These are phyloP conservation scores for Diplogasteroides magnus DNA, from an alignment of 1,140 invertebrate species.

Conservation along the genomic window DNA sequence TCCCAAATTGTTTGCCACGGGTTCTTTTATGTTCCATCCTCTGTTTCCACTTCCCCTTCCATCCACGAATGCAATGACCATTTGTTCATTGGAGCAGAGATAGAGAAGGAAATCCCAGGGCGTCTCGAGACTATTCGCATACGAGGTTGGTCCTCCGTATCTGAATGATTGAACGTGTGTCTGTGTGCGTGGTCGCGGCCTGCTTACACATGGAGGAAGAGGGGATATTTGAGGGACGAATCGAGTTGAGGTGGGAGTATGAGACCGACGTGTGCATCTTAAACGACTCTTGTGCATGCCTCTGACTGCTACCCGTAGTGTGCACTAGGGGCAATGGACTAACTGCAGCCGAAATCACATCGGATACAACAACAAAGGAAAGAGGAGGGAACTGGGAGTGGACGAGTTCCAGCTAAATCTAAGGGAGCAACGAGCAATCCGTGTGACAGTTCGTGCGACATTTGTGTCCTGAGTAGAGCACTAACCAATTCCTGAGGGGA, in stretches of 20 bases:
- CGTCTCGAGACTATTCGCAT: conserved; percentile 2
- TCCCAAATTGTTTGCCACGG: conserved; percentile 14
- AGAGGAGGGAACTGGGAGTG: no score
- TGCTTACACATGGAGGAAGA: conserved; percentile 17
- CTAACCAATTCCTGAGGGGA: not conserved
- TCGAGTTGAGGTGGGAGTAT: conserved; percentile 17
- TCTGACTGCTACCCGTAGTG: no score
- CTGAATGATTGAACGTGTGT: not conserved
- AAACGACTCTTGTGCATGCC: no score
- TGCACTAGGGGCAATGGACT: no score
- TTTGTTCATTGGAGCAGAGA: conserved; percentile 17
- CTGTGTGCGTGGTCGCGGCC: not conserved
- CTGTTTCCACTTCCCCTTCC: conserved; percentile 41
- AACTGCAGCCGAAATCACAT: no score
- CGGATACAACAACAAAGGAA: no score
- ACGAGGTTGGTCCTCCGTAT: conserved; percentile 23
- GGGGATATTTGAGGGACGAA: conserved; percentile 10
- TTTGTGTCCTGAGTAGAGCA: not conserved
- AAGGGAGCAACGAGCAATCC: no score
- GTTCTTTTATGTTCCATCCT: conserved; percentile 24
- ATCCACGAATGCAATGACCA: conserved; percentile 38
- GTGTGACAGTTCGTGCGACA: no score
- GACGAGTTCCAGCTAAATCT: not conserved
- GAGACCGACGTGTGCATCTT: conserved; percentile 19
- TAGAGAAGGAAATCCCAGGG: conserved; percentile 11